Percentiles rank a stretch among this genome's conserved stretches.
These are phyloP conservation scores for Sphaeridia pumilis DNA, from an alignment of 2,888 invertebrate species.

Conservation along the genomic window DNA sequence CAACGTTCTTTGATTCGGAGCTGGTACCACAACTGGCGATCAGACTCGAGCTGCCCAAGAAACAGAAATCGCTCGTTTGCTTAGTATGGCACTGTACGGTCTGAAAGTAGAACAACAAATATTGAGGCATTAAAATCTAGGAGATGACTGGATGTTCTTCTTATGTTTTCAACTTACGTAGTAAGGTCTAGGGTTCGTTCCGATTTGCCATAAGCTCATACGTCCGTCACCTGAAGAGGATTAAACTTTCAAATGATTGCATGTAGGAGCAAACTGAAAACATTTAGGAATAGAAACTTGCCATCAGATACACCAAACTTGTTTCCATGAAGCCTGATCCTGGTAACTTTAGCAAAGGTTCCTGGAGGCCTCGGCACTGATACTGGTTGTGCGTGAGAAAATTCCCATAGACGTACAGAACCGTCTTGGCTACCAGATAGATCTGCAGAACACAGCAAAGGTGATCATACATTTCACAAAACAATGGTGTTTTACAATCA, in stretches of 20 bases:
- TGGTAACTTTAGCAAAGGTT: conserved; percentile 87
- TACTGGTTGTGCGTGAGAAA: conserved; percentile 86
- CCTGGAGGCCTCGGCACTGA: conserved; percentile 85
- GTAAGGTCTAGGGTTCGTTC: conserved; percentile 62
- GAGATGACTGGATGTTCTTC: too few relatives aligned
- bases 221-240: conserved; percentile 77
- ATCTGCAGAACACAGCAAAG: conserved; percentile 56
- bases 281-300: too few relatives aligned
- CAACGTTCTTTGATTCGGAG: conserved; percentile 91
- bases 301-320: conserved; percentile 98
- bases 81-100: conserved; percentile 94
- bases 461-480: too few relatives aligned
- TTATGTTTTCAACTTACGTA: too few relatives aligned
- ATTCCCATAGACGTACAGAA: conserved; percentile 94
- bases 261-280: too few relatives aligned
- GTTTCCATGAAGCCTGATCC: conserved; percentile 94
- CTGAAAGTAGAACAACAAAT: conserved; percentile 49
- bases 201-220: conserved; percentile 88
- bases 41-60: conserved; percentile 93
- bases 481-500: too few relatives aligned
- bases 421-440: conserved; percentile 92
- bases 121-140: conserved; percentile 1
- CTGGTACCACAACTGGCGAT: conserved; percentile 96
- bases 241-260: too few relatives aligned
- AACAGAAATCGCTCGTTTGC: conserved; percentile 92